Evolutionary conservation across 2,888 invertebrate genomes (phyloP).

Genomic region (Phytoseiulus persimilis): DNA sequence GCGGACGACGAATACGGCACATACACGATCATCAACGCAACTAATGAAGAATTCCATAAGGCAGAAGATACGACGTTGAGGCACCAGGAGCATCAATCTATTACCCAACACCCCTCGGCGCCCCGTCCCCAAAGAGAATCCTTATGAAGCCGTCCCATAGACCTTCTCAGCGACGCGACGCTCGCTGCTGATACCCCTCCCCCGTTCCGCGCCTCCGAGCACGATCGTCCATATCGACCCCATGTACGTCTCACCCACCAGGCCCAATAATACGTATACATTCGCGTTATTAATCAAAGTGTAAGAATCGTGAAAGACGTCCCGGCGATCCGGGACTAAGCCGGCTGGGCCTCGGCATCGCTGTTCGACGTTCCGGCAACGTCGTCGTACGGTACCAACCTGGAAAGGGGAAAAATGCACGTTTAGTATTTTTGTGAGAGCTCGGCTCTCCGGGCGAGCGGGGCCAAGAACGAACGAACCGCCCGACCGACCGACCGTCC

Average conservation of each 20-base stretch:
- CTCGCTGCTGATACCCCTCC: background rate
- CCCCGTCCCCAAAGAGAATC: background rate
- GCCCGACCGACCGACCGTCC: background rate
- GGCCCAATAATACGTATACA: background rate
- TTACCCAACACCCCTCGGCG: background rate
- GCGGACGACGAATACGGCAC: background rate
- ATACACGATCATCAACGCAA: background rate
- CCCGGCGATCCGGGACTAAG: no score
- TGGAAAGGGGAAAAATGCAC: background rate
- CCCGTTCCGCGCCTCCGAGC: background rate
- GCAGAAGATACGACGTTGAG: background rate
- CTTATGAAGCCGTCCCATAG: background rate
- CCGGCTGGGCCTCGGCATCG: no score
- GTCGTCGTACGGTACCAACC: background rate
- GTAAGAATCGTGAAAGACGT: background rate
- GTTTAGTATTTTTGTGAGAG: background rate
- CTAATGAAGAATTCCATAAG: constrained; percentile 5
- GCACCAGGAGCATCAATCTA: background rate
- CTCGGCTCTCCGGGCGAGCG: background rate
- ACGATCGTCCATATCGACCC: background rate
- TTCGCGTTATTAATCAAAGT: background rate
- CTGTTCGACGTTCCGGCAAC: background rate
- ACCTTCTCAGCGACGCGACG: background rate
- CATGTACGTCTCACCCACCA: background rate
- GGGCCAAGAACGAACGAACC: background rate